Evolutionary conservation across 2,797 vertebrate species (phyloP), one percentile per base, ranked within the genome.

Genomic region (Chaunax sp.): DNA sequence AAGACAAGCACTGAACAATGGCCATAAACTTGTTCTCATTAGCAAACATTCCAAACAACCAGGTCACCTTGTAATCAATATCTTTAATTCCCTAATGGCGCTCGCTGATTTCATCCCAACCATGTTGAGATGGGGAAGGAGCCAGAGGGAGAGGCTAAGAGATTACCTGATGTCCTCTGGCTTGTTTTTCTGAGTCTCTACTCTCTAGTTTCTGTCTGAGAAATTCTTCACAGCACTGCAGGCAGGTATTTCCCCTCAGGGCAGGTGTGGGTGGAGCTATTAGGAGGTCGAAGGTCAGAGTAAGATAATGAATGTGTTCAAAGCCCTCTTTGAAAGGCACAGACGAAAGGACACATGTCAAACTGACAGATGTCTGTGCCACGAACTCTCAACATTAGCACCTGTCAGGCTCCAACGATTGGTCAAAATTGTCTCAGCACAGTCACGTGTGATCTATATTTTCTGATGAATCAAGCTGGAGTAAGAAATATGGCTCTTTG

Each of bases 31-130:
- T 64, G 77, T 73, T 82, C 77, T 83, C 71, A 88, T 92, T 89
- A 84, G 87, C 60, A 84, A 85, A 80, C 86, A 81, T 81, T 78
- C 65, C 75, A 75, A 82, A 71, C 45, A 73, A 80, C 70, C 45
- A 33, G 55, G 72, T 74, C 5, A 19, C 68, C 65, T 79, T 20
- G 64, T 81, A 86, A 92, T 91, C 89, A 71, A 92, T 91, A 88
- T 66, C 81, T 86, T 83, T 85, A 88, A 89, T 90, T 83, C 81
- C 77, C 82, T 91, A 88, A 90, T 90, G 87, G 87, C 54, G 37
- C 12, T 0, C 44, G 33, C 61, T 59, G 60, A 69, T 80, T 79
- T 59, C 73, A 78, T 49, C 56, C 33, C 20, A 11, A 60, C 61
- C 57, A 47, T 16, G 53, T 28, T 22, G 77, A 70, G 71, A 69